Base-by-base conservation (phyloP, 2,888 invertebrate species). In the Marronus borbonicus region DNA sequence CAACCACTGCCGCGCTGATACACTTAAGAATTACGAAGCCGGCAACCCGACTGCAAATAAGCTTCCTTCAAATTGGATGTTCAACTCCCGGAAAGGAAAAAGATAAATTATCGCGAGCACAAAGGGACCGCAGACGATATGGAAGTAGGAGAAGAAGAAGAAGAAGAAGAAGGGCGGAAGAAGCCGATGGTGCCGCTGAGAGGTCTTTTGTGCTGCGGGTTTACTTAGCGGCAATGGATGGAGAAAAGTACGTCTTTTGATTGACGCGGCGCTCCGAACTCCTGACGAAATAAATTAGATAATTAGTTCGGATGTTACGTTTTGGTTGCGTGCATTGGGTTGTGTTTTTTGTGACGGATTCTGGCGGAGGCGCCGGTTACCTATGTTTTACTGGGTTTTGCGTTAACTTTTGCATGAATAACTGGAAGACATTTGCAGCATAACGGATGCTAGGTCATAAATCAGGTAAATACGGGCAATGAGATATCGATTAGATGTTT, bases 11-110 rank as follows among this genome's bases (percentile, higher is more conserved):
- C 83, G 83, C 83, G 72, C 79, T 82, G 84, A 84, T 83, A 83
- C 83, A 83, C 84, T 85, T 80, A 81, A 78, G 82, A 83, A 86
- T 85, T 84, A 83, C 80, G 80, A 78, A 79, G 80, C 81, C 83
- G 80, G 82, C 83, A 83, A 82, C 82, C 31, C 80, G 79, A 80
- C 81, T 80, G 80, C 80, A 83, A 86, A 86, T 86, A 85, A 86
- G 86, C 86, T 86, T 85, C 86, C 83, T 84, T 84, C 84, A 85
- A 86, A 87, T 86, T 87, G 85, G 86, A 86, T 86, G 86, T 86
- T 84, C 85, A 85, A 83, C 83, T 83, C 82, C 84, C 81, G 85
- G 84, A 86, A 86, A 83, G 44, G 84, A 83, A 85, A 85, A 85
- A 86, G 86, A 87, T 86, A 86, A 86, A 87, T 87, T 86, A 86